Evolutionary conservation across 2,888 invertebrate species (phyloP).

Genomic region (Pyrocoelia pectoralis): DNA sequence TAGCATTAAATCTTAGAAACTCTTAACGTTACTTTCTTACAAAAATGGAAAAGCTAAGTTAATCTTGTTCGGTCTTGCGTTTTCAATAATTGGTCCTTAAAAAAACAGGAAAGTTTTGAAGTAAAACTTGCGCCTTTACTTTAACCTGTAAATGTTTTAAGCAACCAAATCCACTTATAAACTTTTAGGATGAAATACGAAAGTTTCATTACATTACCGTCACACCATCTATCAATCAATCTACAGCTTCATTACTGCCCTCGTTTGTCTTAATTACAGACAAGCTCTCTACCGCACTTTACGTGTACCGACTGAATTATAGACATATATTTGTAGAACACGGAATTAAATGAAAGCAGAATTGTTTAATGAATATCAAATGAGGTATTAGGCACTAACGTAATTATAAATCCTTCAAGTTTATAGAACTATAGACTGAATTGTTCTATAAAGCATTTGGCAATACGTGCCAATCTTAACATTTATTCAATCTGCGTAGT

Average conservation of each 20-base stretch:
- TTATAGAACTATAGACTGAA: too few species aligned
- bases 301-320: conserved; percentile 18
- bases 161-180: conserved; percentile 37
- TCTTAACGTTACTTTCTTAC: not conserved
- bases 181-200: conserved; percentile 27
- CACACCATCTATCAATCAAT: conserved; percentile 41
- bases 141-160: conserved; percentile 30
- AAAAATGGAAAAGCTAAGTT: not conserved
- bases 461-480: too few species aligned
- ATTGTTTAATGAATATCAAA: conserved; percentile 11
- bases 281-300: conserved; percentile 20
- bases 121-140: conserved; percentile 15
- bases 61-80: conserved; percentile 2
- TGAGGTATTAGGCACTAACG: not conserved
- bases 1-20: conserved; percentile 8
- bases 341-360: conserved; percentile 8
- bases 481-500: too few species aligned
- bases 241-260: conserved; percentile 35
- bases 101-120: conserved; percentile 18
- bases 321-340: not conserved
- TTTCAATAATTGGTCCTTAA: conserved; percentile 8
- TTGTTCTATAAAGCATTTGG: too few species aligned
- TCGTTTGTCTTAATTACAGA: conserved; percentile 42
- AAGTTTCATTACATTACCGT: conserved; percentile 33
- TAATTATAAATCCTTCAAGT: not conserved